Evolutionary conservation across 2,888 invertebrate genomes (phyloP).

Genomic region (Hirtodrosophila histrioides): DNA sequence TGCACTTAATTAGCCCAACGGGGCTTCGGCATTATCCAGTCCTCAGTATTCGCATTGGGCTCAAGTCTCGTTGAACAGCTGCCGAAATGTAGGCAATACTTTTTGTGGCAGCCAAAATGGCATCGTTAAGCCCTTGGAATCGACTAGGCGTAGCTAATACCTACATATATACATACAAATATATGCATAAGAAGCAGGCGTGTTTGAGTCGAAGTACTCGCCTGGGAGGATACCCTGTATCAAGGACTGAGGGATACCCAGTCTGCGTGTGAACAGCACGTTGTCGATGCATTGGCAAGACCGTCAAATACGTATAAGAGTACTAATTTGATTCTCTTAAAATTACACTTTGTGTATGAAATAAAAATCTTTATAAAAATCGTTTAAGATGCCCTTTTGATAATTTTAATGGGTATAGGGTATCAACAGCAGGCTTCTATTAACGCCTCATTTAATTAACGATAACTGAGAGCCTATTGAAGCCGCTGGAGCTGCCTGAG

Average conservation of each 20-base stretch:
- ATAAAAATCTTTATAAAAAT: background rate
- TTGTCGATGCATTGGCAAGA: no score
- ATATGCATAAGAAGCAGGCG: slow-evolving; percentile 5
- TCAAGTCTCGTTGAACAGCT: slow-evolving; percentile 1
- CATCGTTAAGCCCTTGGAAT: slow-evolving; percentile 31
- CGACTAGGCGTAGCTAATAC: slow-evolving; percentile 25
- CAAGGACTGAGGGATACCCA: no score
- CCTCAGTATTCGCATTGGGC: slow-evolving; percentile 21
- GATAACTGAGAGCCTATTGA: slow-evolving; percentile 34
- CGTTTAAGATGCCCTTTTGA: background rate
- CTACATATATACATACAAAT: background rate
- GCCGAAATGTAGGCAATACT: slow-evolving; percentile 50
- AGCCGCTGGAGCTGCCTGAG: slow-evolving; percentile 22
- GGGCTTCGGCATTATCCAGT: slow-evolving; percentile 35
- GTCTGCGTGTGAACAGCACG: no score
- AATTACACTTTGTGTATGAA: no score
- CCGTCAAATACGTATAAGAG: no score
- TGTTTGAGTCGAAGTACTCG: background rate
- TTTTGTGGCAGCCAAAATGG: slow-evolving; percentile 37
- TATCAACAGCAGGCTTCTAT: slow-evolving; percentile 27
- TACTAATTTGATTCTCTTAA: no score
- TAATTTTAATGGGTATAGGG: slow-evolving; percentile 4
- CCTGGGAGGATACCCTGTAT: slow-evolving; percentile 11
- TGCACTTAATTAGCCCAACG: slow-evolving; percentile 60
- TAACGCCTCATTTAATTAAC: slow-evolving; percentile 72